Conservation (phyloP, 2,888 invertebrate genomes). For the Drosophila stalkeri region DNA sequence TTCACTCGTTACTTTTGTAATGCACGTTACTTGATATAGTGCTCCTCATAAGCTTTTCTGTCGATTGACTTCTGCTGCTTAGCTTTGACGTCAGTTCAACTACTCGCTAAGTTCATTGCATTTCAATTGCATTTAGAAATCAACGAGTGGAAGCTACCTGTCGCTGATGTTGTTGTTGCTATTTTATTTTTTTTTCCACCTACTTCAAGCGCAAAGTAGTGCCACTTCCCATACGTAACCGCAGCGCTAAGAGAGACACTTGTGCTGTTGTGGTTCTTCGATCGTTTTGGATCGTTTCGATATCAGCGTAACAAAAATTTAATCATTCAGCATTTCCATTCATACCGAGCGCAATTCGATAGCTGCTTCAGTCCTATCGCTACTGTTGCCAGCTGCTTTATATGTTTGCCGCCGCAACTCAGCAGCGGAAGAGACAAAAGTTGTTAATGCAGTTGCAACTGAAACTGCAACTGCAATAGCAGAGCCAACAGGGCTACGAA, state of each 20-base stretch:
- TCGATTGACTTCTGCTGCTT: neutral
- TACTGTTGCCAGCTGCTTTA: constrained; percentile 15
- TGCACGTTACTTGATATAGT: too few species aligned
- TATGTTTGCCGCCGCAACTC: constrained; percentile 33
- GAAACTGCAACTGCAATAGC: constrained; percentile 17
- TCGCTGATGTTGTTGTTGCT: constrained; percentile 7
- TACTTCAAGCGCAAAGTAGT: neutral
- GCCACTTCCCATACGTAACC: constrained; percentile 24
- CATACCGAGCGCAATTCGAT: constrained; percentile 21
- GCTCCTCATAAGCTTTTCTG: neutral
- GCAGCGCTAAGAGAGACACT: constrained; percentile 42
- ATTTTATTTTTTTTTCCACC: neutral
- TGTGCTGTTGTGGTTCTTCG: constrained; percentile 5
- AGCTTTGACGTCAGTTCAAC: neutral
- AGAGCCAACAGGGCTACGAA: constrained; percentile 5
- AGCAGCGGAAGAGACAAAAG: constrained; percentile 28
- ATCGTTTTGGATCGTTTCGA: neutral
- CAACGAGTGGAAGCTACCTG: neutral
- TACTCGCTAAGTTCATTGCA: neutral
- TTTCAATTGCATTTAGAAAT: neutral
- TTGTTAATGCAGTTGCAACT: constrained; percentile 28
- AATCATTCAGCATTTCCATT: constrained; percentile 40
- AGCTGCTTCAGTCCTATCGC: constrained; percentile 23
- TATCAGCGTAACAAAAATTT: constrained; percentile 28
- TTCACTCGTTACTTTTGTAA: neutral